Evolutionary conservation across 1,140 invertebrate species (phyloP).

Genomic region (Chrysomallon squamiferum): DNA sequence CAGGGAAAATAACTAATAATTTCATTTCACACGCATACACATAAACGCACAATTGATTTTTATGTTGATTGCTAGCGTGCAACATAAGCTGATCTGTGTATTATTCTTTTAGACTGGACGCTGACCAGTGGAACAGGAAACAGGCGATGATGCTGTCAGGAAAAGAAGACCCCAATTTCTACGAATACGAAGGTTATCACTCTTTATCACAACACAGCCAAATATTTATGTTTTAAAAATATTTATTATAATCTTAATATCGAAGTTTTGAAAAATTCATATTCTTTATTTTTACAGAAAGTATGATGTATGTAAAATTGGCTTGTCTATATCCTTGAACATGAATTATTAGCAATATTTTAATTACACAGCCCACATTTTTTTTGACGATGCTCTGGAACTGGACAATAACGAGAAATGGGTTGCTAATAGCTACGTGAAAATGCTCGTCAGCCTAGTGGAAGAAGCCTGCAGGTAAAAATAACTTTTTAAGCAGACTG

Average conservation of each 20-base stretch:
- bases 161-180: too few species aligned
- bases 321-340: too few species aligned
- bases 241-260: neutral
- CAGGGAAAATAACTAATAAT: too few species aligned
- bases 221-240: too few species aligned
- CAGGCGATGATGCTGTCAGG: too few species aligned
- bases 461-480: slow-evolving; percentile 86
- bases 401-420: slow-evolving; percentile 92
- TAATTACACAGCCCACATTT: slow-evolving; percentile 87
- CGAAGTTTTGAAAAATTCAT: neutral
- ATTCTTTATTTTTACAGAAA: neutral
- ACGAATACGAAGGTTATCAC: slow-evolving; percentile 4
- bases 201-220: too few species aligned
- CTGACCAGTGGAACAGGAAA: too few species aligned
- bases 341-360: neutral
- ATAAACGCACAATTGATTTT: too few species aligned
- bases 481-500: too few species aligned
- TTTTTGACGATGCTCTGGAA: slow-evolving; percentile 98
- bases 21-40: too few species aligned
- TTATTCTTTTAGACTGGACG: slow-evolving; percentile 7
- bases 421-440: slow-evolving; percentile 95
- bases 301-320: too few species aligned
- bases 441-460: slow-evolving; percentile 85
- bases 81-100: neutral
- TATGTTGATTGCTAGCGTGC: too few species aligned